Evolutionary conservation across 1,140 invertebrate species (phyloP), one percentile per base, ranked within the genome.

Genomic region (Myzus persicae): DNA sequence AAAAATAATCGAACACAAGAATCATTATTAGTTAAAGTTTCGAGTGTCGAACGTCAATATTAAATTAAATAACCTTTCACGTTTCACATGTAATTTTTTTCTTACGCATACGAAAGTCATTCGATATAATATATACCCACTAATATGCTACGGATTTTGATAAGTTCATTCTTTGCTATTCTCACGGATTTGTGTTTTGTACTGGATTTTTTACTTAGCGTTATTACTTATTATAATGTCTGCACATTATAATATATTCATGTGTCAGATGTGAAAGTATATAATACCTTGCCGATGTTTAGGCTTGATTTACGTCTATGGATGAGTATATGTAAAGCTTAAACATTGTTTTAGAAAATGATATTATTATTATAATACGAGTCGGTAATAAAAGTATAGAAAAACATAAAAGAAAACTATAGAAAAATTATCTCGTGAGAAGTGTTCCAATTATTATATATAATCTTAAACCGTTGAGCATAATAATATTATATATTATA

Each of bases 31-130:
- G 36, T 51, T 51, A 24, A 24, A 36, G 85, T 89, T 51, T 51
- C n/a, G 46, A 89, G 44, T 38, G 87, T 89, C 46, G 46, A 51
- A 89, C 44, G 87, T 87, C 85, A 87, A 87, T n/a, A n/a, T 87
- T 51, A 48, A 48, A 89, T n/a, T 46, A 51, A 89, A 89, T 89
- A 54, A 89, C 88, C 88, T 89, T 54, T 89, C 88, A 89, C 88
- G 88, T 38, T 89, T 89, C 88, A 36, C 46, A 4, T 1, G 6
- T 88, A 18, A 31, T 87, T n/a, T 44, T 36, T 88, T 46, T 51
- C 51, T 51, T 26, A 46, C 48, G 5, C 31, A 11, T 51, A 51
- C 88, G 46, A 89, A 38, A 89, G 48, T 51, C 88, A 54, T 54
- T 89, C 46, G 46, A 54, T 54, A 54, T 89, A 89, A 89, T 89